These are phyloP conservation scores for Psittacus erithacus DNA, from an alignment of 2,113 vertebrate genomes.

Conservation along the genomic window DNA sequence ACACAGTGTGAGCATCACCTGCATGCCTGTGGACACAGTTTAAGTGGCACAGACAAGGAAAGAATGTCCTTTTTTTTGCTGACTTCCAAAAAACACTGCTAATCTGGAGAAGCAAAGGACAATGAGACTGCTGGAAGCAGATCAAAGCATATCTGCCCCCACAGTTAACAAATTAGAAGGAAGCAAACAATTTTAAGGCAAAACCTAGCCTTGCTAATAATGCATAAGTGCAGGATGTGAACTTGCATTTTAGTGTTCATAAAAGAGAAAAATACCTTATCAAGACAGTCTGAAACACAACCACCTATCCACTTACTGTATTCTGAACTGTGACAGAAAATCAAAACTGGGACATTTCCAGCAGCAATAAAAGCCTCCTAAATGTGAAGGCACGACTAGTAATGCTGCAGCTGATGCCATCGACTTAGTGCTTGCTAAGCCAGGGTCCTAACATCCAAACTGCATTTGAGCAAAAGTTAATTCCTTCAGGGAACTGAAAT, in stretches of 20 bases:
- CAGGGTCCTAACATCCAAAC: background rate
- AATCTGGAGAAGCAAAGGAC: background rate
- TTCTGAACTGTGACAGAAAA: background rate
- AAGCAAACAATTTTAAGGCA: background rate
- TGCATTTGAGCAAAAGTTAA: background rate
- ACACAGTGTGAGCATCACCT: background rate
- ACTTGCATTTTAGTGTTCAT: background rate
- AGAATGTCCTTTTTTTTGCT: background rate
- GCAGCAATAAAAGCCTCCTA: background rate
- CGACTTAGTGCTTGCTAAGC: background rate
- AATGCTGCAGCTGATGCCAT: background rate
- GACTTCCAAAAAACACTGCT: background rate
- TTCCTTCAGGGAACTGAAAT: background rate
- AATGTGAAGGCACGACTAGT: background rate
- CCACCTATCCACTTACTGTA: background rate
- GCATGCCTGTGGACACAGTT: background rate
- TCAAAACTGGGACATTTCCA: background rate
- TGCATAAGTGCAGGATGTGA: accelerated
- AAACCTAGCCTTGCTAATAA: background rate
- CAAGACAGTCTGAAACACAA: background rate
- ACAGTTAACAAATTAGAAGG: background rate
- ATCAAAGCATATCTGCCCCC: background rate
- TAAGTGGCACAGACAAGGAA: background rate
- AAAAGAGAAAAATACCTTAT: background rate
- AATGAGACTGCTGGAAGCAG: background rate